Evolutionary conservation across 2,888 invertebrate species (phyloP), one percentile per base, ranked within the genome.

Genomic region (Quadriops clusia): DNA sequence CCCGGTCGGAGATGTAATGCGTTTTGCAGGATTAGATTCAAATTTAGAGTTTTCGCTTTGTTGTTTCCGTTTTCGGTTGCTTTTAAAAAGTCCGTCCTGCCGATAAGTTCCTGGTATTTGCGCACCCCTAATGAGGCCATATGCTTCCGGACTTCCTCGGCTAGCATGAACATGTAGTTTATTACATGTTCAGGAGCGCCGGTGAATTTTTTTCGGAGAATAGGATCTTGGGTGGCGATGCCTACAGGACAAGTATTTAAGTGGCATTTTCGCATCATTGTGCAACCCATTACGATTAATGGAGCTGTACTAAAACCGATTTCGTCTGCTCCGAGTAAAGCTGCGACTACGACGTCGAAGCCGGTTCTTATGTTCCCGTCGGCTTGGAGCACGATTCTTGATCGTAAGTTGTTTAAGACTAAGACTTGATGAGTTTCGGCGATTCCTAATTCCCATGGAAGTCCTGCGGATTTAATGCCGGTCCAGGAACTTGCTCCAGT

Each of bases 181-280:
- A 98, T 73, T 20, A 98, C 91, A 57, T 98, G 85, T 54, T 98
- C 97, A 0, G 98, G 95, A 54, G 91, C 89, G 22, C 98, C 98
- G 22, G 85, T 84, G 63, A 98, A 98, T 62, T 97, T 98, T 60
- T 87, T 85, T 14, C 98, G 71, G 27, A 98, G 67, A 8, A 82
- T 72, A 0, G 97, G 97, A 67, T 98, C 98, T 63, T 97, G 98
- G 0, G 98, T 98, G 2, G 97, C 97, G 51, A 98, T 87, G 38
- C 98, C 98, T 36, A 98, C 98, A 0, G 98, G 98, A 45, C 98
- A 98, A 5, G 97, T 98, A 64, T 98, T 98, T 46, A 98, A 66
- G 60, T 98, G 98, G 53, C 98, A 98, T 60, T 98, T 98, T 34
- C 98, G 73, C 98, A 98, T 98, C 98, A 98, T 98, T 1, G 95